phyloP scores from a whole-genome alignment of 2,888 invertebrate species.

The Sarcophaga variegata region DNA sequence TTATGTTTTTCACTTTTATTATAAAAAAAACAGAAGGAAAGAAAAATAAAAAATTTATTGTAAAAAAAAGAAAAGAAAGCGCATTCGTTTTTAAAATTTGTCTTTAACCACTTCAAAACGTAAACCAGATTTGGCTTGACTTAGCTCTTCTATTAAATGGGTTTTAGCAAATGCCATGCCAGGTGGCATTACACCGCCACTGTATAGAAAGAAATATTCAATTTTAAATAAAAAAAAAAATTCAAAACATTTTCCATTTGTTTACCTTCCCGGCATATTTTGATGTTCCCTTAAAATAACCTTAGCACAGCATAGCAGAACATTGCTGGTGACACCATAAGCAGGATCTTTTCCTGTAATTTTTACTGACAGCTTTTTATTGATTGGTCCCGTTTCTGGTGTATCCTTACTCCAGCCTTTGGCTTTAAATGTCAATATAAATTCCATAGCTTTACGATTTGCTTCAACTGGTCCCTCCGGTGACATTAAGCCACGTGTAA shows the following conservation, averaged over 20 bases:
- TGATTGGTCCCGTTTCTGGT: slow-evolving; percentile 83
- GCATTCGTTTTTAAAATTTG: slow-evolving; percentile 11
- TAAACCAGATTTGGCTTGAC: slow-evolving; percentile 84
- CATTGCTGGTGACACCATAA: slow-evolving; percentile 89
- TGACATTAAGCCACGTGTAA: slow-evolving; percentile 87
- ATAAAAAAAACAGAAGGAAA: not conserved
- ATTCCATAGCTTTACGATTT: slow-evolving; percentile 84
- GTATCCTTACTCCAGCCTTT: slow-evolving; percentile 87
- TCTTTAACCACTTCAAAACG: slow-evolving; percentile 84
- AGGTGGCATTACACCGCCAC: slow-evolving; percentile 91
- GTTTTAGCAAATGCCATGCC: slow-evolving; percentile 92
- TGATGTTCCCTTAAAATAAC: slow-evolving; percentile 87
- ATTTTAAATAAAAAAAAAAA: not conserved
- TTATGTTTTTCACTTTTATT: not conserved
- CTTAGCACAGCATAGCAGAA: slow-evolving; percentile 87
- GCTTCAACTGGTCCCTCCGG: slow-evolving; percentile 85
- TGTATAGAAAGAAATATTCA: slow-evolving; percentile 30
- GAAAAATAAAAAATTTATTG: not conserved
- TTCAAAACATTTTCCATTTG: not conserved
- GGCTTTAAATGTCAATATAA: slow-evolving; percentile 87
- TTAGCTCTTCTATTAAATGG: slow-evolving; percentile 87
- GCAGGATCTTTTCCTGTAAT: slow-evolving; percentile 83
- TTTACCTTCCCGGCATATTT: slow-evolving; percentile 85
- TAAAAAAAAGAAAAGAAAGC: slow-evolving; percentile 15
- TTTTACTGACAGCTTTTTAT: slow-evolving; percentile 85